Conservation (phyloP, 2,797 vertebrate genomes). For the Xiphorhynchus erythropygius region DNA sequence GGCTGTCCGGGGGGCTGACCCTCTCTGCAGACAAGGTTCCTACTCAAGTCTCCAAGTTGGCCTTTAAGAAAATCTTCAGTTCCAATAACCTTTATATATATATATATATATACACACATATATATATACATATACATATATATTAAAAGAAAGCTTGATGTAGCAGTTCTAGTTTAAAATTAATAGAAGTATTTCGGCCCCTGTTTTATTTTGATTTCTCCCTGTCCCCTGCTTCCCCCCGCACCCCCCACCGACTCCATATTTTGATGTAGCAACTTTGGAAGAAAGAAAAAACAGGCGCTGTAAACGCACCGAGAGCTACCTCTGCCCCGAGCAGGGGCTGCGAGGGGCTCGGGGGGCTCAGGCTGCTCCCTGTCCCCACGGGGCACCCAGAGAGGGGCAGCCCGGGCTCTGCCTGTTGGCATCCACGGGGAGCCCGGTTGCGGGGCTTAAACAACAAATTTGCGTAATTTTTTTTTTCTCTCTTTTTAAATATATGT, state of each 20-base stretch:
- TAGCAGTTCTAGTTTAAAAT: constrained; percentile 70
- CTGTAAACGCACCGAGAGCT: constrained; percentile 46
- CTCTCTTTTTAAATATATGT: constrained; percentile 49
- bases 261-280: constrained; percentile 62
- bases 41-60: constrained; percentile 7
- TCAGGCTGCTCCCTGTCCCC: neutral
- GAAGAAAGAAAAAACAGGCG: constrained; percentile 11
- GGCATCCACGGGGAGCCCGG: neutral
- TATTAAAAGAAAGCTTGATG: constrained; percentile 70
- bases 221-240: neutral
- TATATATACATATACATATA: constrained; percentile 60
- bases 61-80: constrained; percentile 51
- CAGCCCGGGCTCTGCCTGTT: neutral
- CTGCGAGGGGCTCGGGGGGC: neutral
- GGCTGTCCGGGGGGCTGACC: neutral
- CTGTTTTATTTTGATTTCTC: constrained; percentile 41
- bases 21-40: neutral
- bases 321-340: constrained; percentile 12
- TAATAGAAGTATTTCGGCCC: constrained; percentile 68
- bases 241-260: neutral
- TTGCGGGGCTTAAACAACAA: constrained; percentile 14
- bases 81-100: constrained; percentile 64
- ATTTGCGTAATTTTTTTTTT: constrained; percentile 36
- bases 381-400: neutral
- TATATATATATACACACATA: constrained; percentile 49